Evolutionary conservation across 2,797 vertebrate genomes (phyloP).

Genomic region (Botia kubotai): DNA sequence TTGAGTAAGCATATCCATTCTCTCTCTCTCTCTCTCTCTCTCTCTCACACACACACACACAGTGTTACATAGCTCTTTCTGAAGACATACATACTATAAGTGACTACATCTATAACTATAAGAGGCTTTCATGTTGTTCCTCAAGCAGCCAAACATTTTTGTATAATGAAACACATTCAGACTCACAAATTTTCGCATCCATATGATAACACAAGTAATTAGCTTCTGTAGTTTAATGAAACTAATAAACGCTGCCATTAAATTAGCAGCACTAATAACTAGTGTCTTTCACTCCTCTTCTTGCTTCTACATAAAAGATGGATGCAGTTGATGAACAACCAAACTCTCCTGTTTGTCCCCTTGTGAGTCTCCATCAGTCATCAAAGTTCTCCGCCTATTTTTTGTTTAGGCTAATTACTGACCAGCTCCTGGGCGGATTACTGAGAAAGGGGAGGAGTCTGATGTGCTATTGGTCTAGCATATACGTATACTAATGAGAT

Average conservation of each 20-base stretch:
- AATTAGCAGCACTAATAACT: slow-evolving; percentile 24
- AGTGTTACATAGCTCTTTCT: no score
- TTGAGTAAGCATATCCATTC: no score
- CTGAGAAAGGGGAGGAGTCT: slow-evolving; percentile 13
- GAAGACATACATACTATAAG: no score
- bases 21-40: neutral
- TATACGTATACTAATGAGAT: slow-evolving; percentile 50
- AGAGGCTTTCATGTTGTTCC: neutral
- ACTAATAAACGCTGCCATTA: slow-evolving; percentile 2
- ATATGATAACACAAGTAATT: slow-evolving; percentile 23
- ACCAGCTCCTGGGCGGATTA: slow-evolving; percentile 11
- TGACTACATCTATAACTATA: no score
- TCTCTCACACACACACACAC: neutral
- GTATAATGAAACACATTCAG: neutral
- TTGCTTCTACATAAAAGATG: neutral
- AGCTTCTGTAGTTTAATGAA: neutral
- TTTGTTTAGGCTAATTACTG: neutral
- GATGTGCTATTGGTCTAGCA: neutral
- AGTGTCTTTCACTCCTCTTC: neutral
- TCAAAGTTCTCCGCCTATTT: no score
- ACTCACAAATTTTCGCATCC: slow-evolving; percentile 2
- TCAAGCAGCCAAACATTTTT: neutral
- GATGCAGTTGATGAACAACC: neutral
- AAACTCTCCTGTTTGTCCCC: slow-evolving; percentile 12
- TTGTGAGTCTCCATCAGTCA: neutral